A percentile compares a stretch with the other conserved stretches of the same genome.
These are phyloP conservation scores for Argyresthia albistria DNA, from an alignment of 2,888 invertebrate species.

Conservation along the genomic window DNA sequence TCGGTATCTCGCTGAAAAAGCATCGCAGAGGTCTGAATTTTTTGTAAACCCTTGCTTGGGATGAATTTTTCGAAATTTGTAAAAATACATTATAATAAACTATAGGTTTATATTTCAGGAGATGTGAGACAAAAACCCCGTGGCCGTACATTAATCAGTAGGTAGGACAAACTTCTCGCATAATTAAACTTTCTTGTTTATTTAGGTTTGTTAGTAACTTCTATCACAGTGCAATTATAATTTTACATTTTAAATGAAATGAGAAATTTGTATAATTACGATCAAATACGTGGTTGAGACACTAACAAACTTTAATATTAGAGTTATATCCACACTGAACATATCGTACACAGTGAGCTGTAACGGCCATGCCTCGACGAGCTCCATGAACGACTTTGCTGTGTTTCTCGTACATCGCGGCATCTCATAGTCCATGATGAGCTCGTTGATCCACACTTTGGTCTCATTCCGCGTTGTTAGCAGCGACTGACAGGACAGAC, in stretches of 20 bases:
- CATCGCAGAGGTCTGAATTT: too few species aligned
- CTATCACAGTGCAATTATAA: too few species aligned
- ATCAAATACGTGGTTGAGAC: constrained; percentile 50
- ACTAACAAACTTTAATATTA: constrained; percentile 48
- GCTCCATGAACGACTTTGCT: constrained; percentile 12
- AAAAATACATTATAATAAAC: too few species aligned
- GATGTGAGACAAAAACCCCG: too few species aligned
- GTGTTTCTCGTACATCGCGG: constrained; percentile 5
- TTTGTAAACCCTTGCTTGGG: too few species aligned
- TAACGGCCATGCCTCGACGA: constrained; percentile 16
- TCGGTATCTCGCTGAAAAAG: too few species aligned
- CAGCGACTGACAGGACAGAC: constrained; percentile 8
- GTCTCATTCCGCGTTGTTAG: constrained; percentile 7
- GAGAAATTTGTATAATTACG: constrained; percentile 40
- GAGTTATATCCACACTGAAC: constrained; percentile 42
- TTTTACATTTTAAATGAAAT: not conserved
- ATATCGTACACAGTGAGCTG: constrained; percentile 36
- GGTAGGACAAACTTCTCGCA: too few species aligned
- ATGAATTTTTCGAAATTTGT: too few species aligned
- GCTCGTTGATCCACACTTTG: constrained; percentile 8
- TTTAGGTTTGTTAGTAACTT: too few species aligned
- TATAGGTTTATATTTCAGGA: too few species aligned
- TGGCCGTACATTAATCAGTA: too few species aligned
- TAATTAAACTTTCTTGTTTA: too few species aligned
- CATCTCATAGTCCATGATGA: constrained; percentile 12